Evolutionary conservation across 2,888 invertebrate genomes (phyloP), one percentile per base, ranked within the genome.

Genomic region (Anticlea derivata): DNA sequence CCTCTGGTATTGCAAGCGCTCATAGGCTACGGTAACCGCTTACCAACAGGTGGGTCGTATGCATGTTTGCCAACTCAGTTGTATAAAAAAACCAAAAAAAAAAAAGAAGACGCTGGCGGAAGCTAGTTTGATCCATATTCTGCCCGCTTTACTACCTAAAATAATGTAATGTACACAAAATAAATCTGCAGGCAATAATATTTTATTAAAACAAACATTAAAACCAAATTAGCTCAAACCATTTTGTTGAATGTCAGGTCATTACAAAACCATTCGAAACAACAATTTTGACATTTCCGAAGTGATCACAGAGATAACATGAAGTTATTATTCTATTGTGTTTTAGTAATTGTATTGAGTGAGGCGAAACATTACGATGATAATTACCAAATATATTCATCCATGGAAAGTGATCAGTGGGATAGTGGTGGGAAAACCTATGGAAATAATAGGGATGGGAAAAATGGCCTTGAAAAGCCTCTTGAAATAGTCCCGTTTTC

Each of bases 161-260:
- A n/a, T n/a, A n/a, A n/a, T n/a, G n/a, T n/a, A n/a, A n/a, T n/a
- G n/a, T n/a, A n/a, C n/a, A n/a, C n/a, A n/a, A n/a, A n/a, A n/a
- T n/a, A n/a, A n/a, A 17, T 26, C 26, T 12, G 27, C 26, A 27
- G 7, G 20, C 27, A 17, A 38, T 29, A 26, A 38, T n/a, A 38
- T n/a, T n/a, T 31, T 7, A 30, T 31, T 27, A 7, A 17, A 17
- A 5, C 12, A 3, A 38, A 17, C 17, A 39, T 39, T 20, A 39
- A 39, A 39, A 39, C 7, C 10, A 27, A 29, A 39, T 39, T 39
- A 39, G 20, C 10, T n/a, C 8, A 8, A 38, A 26, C 13, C 23
- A 22, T 8, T 24, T 22, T 29, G 12, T 4, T 3, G 4, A 17
- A 17, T 4, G 17, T 3, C 17, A 17, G 20, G 11, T 6, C 20